Percentiles rank a stretch among this genome's conserved stretches.
Conservation (phyloP, 1,140 invertebrate species). For the Drosophila triauraria region DNA sequence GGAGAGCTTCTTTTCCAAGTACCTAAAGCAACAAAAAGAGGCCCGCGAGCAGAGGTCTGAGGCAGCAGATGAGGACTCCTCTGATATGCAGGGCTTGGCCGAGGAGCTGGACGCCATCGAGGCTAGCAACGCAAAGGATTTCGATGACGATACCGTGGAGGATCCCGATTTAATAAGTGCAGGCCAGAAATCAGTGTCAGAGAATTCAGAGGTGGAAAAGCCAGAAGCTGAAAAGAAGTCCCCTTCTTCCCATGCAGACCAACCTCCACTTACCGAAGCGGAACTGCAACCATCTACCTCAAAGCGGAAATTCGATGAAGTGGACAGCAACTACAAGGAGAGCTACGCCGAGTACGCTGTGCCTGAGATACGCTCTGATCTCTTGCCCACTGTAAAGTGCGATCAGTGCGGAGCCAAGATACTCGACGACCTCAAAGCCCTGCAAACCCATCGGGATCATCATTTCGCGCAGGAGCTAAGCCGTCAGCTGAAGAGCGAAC, state of each 20-base stretch:
- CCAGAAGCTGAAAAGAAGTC: neutral
- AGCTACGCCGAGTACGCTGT: constrained; percentile 74
- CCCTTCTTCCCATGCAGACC: neutral
- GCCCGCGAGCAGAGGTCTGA: neutral
- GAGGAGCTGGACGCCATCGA: constrained; percentile 67
- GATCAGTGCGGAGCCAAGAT: constrained; percentile 85
- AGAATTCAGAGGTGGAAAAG: neutral
- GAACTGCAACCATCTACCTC: constrained; percentile 53
- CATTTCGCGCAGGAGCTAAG: constrained; percentile 87
- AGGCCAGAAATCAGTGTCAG: neutral
- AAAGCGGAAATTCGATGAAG: constrained; percentile 59
- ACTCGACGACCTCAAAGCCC: constrained; percentile 65
- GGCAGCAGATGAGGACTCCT: constrained; percentile 14
- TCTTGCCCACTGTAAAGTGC: constrained; percentile 86
- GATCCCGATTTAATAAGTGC: constrained; percentile 5
- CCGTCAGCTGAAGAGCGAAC: constrained; percentile 85
- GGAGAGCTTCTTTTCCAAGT: constrained; percentile 71
- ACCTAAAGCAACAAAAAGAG: constrained; percentile 56
- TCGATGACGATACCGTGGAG: constrained; percentile 38
- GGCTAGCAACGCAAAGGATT: constrained; percentile 19
- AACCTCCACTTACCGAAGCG: constrained; percentile 32
- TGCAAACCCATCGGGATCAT: constrained; percentile 87
- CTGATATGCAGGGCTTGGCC: constrained; percentile 51
- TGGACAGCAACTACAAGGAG: constrained; percentile 45
- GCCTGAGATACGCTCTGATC: constrained; percentile 46